Percentiles rank a stretch among this genome's conserved stretches.
These are phyloP conservation scores for Axinella damicornis DNA, from an alignment of 37 sponge, comb jelly and placozoan genomes.

Conservation along the genomic window DNA sequence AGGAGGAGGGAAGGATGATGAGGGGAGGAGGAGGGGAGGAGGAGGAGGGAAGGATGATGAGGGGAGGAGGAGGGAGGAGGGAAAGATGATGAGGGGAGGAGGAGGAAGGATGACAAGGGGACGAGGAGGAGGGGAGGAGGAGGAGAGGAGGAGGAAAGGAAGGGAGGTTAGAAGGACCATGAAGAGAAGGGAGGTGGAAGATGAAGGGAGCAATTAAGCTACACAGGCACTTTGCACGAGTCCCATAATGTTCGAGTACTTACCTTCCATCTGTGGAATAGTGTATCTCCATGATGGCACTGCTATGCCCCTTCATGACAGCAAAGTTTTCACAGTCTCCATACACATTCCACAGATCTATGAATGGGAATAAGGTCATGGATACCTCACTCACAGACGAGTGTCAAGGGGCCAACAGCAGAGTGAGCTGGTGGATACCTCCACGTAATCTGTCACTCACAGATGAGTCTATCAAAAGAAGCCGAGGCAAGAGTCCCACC, in stretches of 20 bases:
- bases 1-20: not conserved
- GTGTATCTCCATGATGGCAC: slow-evolving; percentile 88
- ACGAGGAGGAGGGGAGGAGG: not conserved
- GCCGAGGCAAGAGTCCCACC: slow-evolving; percentile 94
- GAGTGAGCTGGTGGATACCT: too few relatives aligned
- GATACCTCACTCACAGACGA: too few relatives aligned
- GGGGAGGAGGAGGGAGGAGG: not conserved
- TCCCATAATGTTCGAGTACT: not conserved
- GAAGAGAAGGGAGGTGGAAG: too few relatives aligned
- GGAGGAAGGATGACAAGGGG: not conserved
- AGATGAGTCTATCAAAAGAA: slow-evolving; percentile 91
- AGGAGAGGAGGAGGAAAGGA: not conserved
- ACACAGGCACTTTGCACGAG: too few relatives aligned
- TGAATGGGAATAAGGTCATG: not conserved
- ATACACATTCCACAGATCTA: slow-evolving; percentile 97
- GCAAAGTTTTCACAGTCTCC: slow-evolving; percentile 99
- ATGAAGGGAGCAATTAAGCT: too few relatives aligned
- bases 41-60: too few relatives aligned
- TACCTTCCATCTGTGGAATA: slow-evolving; percentile 91
- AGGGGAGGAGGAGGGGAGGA: not conserved
- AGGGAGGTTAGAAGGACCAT: not conserved
- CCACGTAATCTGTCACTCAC: slow-evolving; percentile 44
- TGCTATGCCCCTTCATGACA: slow-evolving; percentile 87
- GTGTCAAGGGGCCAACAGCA: too few relatives aligned
- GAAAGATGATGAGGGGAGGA: not conserved